phyloP scores from a whole-genome alignment of 2,888 invertebrate species.

The Enchytraeus crypticus region DNA sequence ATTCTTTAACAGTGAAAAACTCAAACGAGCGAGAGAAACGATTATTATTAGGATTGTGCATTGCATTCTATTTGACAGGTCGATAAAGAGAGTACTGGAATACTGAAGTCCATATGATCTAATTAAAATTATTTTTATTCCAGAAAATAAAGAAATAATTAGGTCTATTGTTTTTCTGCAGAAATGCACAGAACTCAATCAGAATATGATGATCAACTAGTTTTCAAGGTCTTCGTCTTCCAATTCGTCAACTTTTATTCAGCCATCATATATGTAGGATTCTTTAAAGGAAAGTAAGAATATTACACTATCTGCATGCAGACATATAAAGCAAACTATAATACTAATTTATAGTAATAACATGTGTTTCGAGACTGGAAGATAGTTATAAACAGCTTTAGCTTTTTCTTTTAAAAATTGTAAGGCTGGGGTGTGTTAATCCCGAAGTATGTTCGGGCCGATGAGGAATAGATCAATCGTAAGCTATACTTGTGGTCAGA shows the following conservation, averaged over 20 bases:
- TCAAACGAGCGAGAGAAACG: too few relatives aligned
- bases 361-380: neutral
- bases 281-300: constrained; percentile 49
- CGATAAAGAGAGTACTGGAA: too few relatives aligned
- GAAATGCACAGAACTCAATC: constrained; percentile 50
- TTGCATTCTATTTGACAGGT: too few relatives aligned
- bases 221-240: constrained; percentile 49
- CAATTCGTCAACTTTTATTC: constrained; percentile 51
- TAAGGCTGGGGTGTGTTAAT: too few relatives aligned
- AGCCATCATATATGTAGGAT: constrained; percentile 49
- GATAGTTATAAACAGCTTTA: neutral
- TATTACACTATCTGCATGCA: neutral
- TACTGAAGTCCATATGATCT: too few relatives aligned
- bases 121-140: neutral
- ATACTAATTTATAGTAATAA: neutral
- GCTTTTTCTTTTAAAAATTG: neutral
- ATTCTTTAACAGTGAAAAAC: too few relatives aligned
- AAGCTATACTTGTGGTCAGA: too few relatives aligned
- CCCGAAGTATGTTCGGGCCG: too few relatives aligned
- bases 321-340: neutral
- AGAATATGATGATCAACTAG: constrained; percentile 48
- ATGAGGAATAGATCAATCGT: too few relatives aligned
- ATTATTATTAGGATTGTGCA: too few relatives aligned
- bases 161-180: constrained; percentile 24
- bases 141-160: neutral